Evolutionary conservation across 2,113 vertebrate species (phyloP).

Genomic region (Rhinolophus ferrumequinum): DNA sequence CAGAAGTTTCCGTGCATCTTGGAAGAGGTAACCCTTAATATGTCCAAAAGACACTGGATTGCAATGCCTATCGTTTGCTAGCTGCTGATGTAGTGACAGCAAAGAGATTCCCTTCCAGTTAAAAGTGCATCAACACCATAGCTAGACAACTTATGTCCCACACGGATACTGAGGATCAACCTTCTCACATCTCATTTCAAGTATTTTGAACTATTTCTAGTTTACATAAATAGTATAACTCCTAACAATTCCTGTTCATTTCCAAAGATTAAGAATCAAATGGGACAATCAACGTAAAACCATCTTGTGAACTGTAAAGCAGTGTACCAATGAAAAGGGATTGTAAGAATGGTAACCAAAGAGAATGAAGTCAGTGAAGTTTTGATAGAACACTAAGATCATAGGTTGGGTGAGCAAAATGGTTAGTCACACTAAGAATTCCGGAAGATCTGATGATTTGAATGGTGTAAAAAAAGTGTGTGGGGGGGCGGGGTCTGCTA

Average conservation of each 20-base stretch:
- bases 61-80: neutral
- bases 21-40: neutral
- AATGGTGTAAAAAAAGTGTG: neutral
- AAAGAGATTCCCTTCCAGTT: neutral
- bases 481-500: neutral
- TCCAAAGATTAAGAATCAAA: neutral
- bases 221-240: neutral
- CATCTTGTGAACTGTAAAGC: neutral
- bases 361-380: neutral
- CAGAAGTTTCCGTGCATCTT: neutral
- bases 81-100: neutral
- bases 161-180: neutral
- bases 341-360: neutral
- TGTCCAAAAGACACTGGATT: neutral
- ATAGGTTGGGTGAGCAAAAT: neutral
- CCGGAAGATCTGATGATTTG: neutral
- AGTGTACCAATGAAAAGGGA: neutral
- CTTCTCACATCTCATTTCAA: neutral
- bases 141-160: neutral
- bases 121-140: neutral
- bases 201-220: conserved; percentile 15
- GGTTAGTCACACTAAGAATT: neutral
- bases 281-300: neutral
- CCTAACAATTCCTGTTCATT: conserved; percentile 3
- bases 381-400: neutral